A percentile compares a stretch with the other conserved stretches of the same genome.
Evolutionary conservation across 2,888 invertebrate genomes (phyloP).

Genomic region (Pachydiplax longipennis): DNA sequence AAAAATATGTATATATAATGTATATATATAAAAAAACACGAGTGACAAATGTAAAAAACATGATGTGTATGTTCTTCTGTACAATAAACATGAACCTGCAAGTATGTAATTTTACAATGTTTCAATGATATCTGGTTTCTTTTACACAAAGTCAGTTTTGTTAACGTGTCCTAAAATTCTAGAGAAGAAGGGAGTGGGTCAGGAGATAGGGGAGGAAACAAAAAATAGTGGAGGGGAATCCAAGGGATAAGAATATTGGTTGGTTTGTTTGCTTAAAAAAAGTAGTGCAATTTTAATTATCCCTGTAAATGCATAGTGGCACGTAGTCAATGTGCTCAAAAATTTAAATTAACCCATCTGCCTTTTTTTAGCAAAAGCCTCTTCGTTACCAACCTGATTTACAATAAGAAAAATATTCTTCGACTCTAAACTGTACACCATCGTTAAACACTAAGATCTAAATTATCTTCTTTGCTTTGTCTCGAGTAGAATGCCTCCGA

Average conservation of each 20-base stretch:
- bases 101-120: slow-evolving; percentile 36
- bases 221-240: slow-evolving; percentile 4
- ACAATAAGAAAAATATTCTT: slow-evolving; percentile 44
- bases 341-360: slow-evolving; percentile 22
- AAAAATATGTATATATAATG: slow-evolving; percentile 38
- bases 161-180: slow-evolving; percentile 10
- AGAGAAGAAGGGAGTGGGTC: not conserved
- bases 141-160: slow-evolving; percentile 35
- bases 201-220: slow-evolving; percentile 8
- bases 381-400: slow-evolving; percentile 33
- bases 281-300: slow-evolving; percentile 36
- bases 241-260: slow-evolving; percentile 1
- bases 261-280: slow-evolving; percentile 32
- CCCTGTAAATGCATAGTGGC: slow-evolving; percentile 40
- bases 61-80: slow-evolving; percentile 35
- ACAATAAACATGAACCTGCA: slow-evolving; percentile 35
- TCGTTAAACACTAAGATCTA: slow-evolving; percentile 32
- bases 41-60: slow-evolving; percentile 44
- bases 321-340: slow-evolving; percentile 32
- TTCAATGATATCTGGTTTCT: slow-evolving; percentile 33
- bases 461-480: slow-evolving; percentile 30
- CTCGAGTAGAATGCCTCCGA: slow-evolving; percentile 31
- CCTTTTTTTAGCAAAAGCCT: slow-evolving; percentile 30
- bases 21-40: slow-evolving; percentile 42
- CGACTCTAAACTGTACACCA: slow-evolving; percentile 42